Evolutionary conservation across 1,140 invertebrate genomes (phyloP).

Genomic region (Caerostris extrusa): DNA sequence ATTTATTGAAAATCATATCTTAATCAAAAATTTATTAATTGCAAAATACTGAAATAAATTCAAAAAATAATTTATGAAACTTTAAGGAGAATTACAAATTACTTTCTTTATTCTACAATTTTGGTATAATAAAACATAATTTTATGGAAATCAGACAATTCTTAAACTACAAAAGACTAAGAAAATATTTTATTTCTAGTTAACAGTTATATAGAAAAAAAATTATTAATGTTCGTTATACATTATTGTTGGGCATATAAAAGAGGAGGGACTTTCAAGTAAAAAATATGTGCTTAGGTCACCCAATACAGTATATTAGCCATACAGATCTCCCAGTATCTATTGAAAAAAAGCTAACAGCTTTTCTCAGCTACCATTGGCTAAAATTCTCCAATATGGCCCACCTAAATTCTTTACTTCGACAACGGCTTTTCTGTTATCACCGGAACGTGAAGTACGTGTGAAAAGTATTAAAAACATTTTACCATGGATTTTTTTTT

Average conservation of each 20-base stretch:
- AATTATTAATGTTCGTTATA: background rate
- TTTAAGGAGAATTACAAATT: no score
- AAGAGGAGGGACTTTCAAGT: background rate
- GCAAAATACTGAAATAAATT: no score
- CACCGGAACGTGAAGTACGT: slow-evolving; percentile 44
- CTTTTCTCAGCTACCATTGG: slow-evolving; percentile 21
- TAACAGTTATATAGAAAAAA: no score
- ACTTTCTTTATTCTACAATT: no score
- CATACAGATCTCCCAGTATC: background rate
- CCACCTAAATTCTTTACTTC: slow-evolving; percentile 9
- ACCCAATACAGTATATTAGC: background rate
- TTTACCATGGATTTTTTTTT: slow-evolving; percentile 27
- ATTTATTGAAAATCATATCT: no score
- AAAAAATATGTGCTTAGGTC: background rate
- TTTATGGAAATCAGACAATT: no score
- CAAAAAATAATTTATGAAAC: no score
- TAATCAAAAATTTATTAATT: no score
- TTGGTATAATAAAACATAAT: no score
- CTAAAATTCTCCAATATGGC: background rate
- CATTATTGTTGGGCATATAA: background rate
- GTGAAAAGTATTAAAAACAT: slow-evolving; percentile 65
- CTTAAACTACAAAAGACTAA: no score
- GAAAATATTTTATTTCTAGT: no score
- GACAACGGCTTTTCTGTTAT: background rate
- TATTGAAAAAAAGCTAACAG: background rate